These are phyloP conservation scores for Styela clava DNA, from an alignment of 23 tunicate species.

Conservation along the genomic window DNA sequence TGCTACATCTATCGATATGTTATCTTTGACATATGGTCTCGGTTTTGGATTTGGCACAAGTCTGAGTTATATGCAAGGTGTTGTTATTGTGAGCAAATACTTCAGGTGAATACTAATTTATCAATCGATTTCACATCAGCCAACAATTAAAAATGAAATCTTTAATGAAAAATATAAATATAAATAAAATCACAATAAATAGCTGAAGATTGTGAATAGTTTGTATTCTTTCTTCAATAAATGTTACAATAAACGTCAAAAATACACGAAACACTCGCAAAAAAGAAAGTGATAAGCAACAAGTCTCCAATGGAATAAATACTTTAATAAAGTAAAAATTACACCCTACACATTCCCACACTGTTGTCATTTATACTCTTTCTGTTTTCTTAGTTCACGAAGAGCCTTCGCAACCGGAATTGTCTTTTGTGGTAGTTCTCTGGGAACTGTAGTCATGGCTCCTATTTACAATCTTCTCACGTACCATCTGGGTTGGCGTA, in stretches of 20 bases:
- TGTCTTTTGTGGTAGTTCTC: slow-evolving; percentile 69
- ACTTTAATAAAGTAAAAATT: too few species aligned
- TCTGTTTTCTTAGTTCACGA: slow-evolving; percentile 37
- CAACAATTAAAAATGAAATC: too few species aligned
- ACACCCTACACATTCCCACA: too few species aligned
- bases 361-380: too few species aligned
- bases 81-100: slow-evolving; percentile 82
- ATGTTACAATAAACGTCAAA: too few species aligned
- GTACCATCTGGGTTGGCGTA: slow-evolving; percentile 48
- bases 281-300: too few species aligned
- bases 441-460: slow-evolving; percentile 71
- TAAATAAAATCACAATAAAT: too few species aligned
- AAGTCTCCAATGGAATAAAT: too few species aligned
- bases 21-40: slow-evolving; percentile 70
- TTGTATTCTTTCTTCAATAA: too few species aligned
- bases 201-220: too few species aligned
- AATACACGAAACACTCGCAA: too few species aligned
- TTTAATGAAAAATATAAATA: too few species aligned
- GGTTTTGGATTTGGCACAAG: slow-evolving; percentile 91
- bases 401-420: slow-evolving; percentile 87
- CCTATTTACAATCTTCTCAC: slow-evolving; percentile 44
- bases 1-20: slow-evolving; percentile 32
- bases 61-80: slow-evolving; percentile 80
- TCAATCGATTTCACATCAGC: neutral
- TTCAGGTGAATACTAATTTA: slow-evolving; percentile 34